Evolutionary conservation across 2,888 invertebrate genomes (phyloP).

Genomic region (Nebria salina): DNA sequence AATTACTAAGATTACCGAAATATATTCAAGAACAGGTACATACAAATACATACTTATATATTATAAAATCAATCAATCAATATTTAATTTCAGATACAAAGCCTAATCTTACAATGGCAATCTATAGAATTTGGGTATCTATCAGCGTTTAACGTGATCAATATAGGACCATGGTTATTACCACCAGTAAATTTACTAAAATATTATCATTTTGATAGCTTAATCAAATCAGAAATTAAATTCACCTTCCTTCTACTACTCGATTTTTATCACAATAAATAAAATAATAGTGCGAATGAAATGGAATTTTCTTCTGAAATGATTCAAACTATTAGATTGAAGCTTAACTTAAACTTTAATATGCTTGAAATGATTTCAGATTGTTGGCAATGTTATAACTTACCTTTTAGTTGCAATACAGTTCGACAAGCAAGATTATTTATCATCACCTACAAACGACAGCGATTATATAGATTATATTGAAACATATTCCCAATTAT

Average conservation of each 20-base stretch:
- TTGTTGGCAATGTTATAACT: slow-evolving; percentile 27
- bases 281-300: neutral
- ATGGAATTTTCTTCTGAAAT: neutral
- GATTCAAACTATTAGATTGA: neutral
- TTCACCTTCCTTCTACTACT: no score
- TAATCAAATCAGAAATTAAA: no score
- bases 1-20: slow-evolving; percentile 18
- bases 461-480: no score
- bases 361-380: slow-evolving; percentile 5
- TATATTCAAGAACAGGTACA: slow-evolving; percentile 27
- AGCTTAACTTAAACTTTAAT: neutral
- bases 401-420: slow-evolving; percentile 29
- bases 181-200: slow-evolving; percentile 18
- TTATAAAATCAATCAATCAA: no score
- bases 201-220: no score
- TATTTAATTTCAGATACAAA: slow-evolving; percentile 33
- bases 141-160: slow-evolving; percentile 31
- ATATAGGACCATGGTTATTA: slow-evolving; percentile 27
- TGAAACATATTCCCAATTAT: no score
- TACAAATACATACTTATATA: no score
- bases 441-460: no score
- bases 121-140: slow-evolving; percentile 16
- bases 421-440: neutral
- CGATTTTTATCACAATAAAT: no score
- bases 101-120: slow-evolving; percentile 26